Conservation (phyloP, 2,888 invertebrate genomes). For the Charanyca ferruginea region DNA sequence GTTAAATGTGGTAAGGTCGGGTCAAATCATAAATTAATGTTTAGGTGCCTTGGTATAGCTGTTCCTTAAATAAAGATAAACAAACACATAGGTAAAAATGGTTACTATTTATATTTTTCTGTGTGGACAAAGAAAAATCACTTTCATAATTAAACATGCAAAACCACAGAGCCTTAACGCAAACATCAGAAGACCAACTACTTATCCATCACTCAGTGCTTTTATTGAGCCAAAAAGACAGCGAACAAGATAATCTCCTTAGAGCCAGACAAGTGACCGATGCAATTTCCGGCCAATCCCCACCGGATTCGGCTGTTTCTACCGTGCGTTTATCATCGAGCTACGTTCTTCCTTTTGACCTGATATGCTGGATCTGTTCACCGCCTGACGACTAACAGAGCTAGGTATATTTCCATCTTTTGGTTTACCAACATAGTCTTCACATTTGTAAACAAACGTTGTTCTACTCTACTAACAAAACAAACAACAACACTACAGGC, state of each 20-base stretch:
- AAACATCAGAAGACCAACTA: not conserved
- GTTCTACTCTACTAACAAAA: conserved; percentile 39
- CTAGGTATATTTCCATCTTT: conserved; percentile 39
- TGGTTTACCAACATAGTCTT: conserved; percentile 39
- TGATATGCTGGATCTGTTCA: conserved; percentile 38
- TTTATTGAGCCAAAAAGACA: conserved; percentile 22
- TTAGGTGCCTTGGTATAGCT: too few relatives aligned
- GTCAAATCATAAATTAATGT: too few relatives aligned
- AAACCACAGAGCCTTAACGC: not conserved
- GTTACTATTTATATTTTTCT: too few relatives aligned
- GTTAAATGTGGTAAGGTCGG: not conserved
- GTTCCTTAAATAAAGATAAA: too few relatives aligned
- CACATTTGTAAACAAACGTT: conserved; percentile 41
- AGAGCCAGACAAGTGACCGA: conserved; percentile 54
- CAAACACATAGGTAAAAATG: too few relatives aligned
- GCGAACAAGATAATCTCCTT: conserved; percentile 33
- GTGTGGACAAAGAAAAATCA: not conserved
- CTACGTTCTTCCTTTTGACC: conserved; percentile 61
- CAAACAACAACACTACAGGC: conserved; percentile 30
- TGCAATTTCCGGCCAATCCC: conserved; percentile 59
- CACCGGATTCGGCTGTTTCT: conserved; percentile 61
- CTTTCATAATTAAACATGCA: not conserved
- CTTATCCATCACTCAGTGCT: conserved; percentile 4
- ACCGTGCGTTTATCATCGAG: conserved; percentile 55
- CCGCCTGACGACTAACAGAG: conserved; percentile 12